Evolutionary conservation across 1,140 invertebrate genomes (phyloP), one percentile per base, ranked within the genome.

Genomic region (Papilio machaon): DNA sequence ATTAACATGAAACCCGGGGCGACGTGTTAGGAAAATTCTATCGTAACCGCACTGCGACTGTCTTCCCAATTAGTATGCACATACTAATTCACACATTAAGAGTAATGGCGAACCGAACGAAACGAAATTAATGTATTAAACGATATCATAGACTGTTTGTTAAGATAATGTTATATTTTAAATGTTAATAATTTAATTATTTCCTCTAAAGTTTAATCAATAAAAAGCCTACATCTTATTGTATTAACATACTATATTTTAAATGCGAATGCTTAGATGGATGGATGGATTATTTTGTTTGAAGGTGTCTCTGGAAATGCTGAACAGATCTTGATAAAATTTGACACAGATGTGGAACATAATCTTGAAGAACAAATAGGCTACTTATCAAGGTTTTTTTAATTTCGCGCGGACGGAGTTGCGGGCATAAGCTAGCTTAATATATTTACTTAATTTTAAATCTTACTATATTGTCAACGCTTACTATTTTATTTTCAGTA

Each of bases 1-100:
- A 84, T 86, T 86, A 86, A 85, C 84, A 83, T 81, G 73, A 80
- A 79, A 82, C 73, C 78, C 49, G 81, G 82, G 84, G 83, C 82
- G 81, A 67, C 82, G 81, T 81, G 80, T 82, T 85, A 46, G 23
- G 76, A 67, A 80, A 82, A 77, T 82, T 81, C 80, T 79, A 38
- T 77, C 67, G 46, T 30, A 49, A 79, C 79, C 75, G 75, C 80
- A 74, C 79, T 67, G 73, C 73, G 73, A 67, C 64, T 67, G 64
- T 67, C 64, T 67, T 67, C 64, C 3, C 6, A 75, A 75, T 75
- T 75, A 75, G 19, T 75, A 75, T 75, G 43, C 73, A 75, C 73
- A 49, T 75, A 75, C 73, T 67, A 67, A 67, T 67, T 38, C 13
- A 38, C 64, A 67, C 64, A 67, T 67, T 67, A 67, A 67, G 64